A percentile compares a stretch with the other conserved stretches of the same genome.
Evolutionary conservation across 2,113 vertebrate genomes (phyloP).

Genomic region (Osmerus eperlanus): DNA sequence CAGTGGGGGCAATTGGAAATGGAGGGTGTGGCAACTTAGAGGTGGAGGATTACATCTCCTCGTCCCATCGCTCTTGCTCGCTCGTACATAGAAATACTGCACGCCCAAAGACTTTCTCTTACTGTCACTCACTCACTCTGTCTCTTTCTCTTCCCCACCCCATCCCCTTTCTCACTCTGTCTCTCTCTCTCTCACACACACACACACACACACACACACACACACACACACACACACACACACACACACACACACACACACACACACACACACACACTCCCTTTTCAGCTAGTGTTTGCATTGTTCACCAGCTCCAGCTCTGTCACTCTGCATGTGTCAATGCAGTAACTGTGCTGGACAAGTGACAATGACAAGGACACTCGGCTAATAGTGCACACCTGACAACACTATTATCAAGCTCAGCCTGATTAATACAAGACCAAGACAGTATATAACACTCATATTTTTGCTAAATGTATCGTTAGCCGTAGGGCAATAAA

Average conservation of each 20-base stretch:
- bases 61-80: neutral
- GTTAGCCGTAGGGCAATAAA: too few relatives aligned
- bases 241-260: too few relatives aligned
- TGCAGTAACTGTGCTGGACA: conserved; percentile 26
- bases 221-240: too few relatives aligned
- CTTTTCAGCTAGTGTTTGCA: neutral
- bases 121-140: neutral
- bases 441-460: too few relatives aligned
- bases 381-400: conserved; percentile 40
- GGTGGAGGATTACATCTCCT: conserved; percentile 41
- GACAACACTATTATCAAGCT: conserved; percentile 19
- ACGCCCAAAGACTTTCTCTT: neutral
- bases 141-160: conserved; percentile 9
- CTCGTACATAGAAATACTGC: too few relatives aligned
- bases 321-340: conserved; percentile 52
- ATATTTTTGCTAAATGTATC: too few relatives aligned
- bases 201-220: neutral
- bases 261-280: neutral
- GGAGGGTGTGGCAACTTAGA: conserved; percentile 30
- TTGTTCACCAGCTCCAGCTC: conserved; percentile 21
- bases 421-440: neutral
- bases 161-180: neutral
- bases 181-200: neutral
- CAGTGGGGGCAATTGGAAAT: neutral
- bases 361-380: conserved; percentile 18